phyloP scores from a whole-genome alignment of 2,888 invertebrate species.

The Phorcus lineatus region DNA sequence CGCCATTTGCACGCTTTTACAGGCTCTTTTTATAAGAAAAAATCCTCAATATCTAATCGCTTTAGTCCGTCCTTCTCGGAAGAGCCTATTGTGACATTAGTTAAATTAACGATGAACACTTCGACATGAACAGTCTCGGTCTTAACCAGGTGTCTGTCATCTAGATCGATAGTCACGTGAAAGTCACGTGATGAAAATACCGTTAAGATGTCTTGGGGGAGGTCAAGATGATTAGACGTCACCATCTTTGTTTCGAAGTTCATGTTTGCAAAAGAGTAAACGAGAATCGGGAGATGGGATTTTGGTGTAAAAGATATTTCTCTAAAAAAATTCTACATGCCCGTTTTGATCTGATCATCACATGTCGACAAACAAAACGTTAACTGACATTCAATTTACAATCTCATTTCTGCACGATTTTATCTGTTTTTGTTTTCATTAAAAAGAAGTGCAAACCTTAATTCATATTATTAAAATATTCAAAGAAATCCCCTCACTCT shows the following conservation, averaged over 20 bases:
- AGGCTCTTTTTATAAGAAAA: conserved; percentile 20
- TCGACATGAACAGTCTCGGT: background rate
- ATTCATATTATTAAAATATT: too few relatives aligned
- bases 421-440: too few relatives aligned
- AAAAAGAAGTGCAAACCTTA: too few relatives aligned
- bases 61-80: conserved; percentile 14
- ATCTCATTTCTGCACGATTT: too few relatives aligned
- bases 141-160: background rate
- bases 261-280: background rate
- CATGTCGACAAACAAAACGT: too few relatives aligned
- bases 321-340: too few relatives aligned
- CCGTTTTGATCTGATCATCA: too few relatives aligned
- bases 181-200: conserved; percentile 11
- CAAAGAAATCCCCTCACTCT: too few relatives aligned
- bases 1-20: conserved; percentile 24
- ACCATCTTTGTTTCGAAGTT: background rate
- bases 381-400: too few relatives aligned
- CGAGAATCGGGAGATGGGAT: too few relatives aligned
- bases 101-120: conserved; percentile 17
- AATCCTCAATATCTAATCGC: conserved; percentile 23
- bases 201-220: conserved; percentile 18
- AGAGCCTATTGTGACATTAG: conserved; percentile 16
- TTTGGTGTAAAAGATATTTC: too few relatives aligned
- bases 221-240: conserved; percentile 16
- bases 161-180: conserved; percentile 5